phyloP scores from a whole-genome alignment of 2,888 invertebrate species.

The Pachydiplax longipennis region DNA sequence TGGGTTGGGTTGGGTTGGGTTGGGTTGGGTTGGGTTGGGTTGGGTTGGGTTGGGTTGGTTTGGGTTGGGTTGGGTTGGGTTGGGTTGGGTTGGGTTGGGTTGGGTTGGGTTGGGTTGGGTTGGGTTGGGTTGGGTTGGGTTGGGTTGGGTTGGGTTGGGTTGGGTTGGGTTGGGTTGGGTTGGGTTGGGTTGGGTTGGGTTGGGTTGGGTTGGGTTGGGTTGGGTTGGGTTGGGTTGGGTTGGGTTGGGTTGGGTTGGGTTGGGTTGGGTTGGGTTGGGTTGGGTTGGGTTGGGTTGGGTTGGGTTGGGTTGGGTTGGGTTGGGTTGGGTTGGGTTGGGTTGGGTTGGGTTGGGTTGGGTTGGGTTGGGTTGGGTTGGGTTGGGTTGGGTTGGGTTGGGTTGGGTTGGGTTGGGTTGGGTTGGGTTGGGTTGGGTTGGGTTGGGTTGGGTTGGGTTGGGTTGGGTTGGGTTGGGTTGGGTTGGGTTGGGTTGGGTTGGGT shows the following conservation, averaged over 20 bases:
- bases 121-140: not conserved
- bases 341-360: constrained; percentile 10
- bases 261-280: constrained; percentile 5
- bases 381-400: constrained; percentile 10
- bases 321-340: constrained; percentile 10
- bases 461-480: constrained; percentile 10
- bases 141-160: not conserved
- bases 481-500: constrained; percentile 10
- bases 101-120: not conserved
- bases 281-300: constrained; percentile 10
- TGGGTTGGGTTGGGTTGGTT: no score
- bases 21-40: not conserved
- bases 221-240: constrained; percentile 9
- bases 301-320: constrained; percentile 1
- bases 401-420: constrained; percentile 10
- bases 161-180: constrained; percentile 5
- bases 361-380: constrained; percentile 10
- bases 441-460: constrained; percentile 1
- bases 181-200: constrained; percentile 5
- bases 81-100: constrained; percentile 8
- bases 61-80: no score
- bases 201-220: not conserved
- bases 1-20: not conserved
- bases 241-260: constrained; percentile 10
- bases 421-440: constrained; percentile 10